phyloP scores from a whole-genome alignment of 2,113 vertebrate genomes.

The Peromyscus polionotus region DNA sequence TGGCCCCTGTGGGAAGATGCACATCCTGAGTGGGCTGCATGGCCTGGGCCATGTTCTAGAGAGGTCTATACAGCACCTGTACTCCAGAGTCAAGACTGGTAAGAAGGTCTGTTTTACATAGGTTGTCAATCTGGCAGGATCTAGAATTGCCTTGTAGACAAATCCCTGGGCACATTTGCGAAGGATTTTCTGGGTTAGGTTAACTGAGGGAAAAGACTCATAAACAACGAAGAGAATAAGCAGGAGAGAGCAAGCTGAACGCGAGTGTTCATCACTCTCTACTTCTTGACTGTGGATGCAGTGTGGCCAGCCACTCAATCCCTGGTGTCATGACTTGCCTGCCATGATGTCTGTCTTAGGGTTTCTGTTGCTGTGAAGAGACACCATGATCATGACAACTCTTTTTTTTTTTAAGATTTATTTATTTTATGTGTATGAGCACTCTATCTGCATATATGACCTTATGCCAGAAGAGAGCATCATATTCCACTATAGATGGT shows the following conservation, averaged over 20 bases:
- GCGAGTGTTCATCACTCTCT: not conserved
- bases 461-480: not conserved
- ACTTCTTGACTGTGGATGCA: not conserved
- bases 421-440: not conserved
- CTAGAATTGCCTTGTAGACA: not conserved
- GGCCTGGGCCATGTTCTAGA: slow-evolving; percentile 3
- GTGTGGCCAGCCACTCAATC: not conserved
- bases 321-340: not conserved
- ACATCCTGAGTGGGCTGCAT: not conserved
- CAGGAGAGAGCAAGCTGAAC: not conserved
- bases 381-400: not conserved
- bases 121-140: not conserved
- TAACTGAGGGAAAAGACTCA: not conserved
- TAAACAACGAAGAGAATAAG: too few species aligned
- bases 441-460: not conserved
- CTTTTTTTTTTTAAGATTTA: not conserved
- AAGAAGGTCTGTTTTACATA: not conserved
- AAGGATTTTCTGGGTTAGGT: not conserved
- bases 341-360: not conserved
- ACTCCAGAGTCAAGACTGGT: not conserved
- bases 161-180: not conserved
- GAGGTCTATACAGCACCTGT: not conserved
- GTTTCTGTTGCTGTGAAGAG: not conserved
- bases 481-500: not conserved
- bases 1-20: not conserved